Evolutionary conservation across 2,113 vertebrate species (phyloP).

Genomic region (Atherinomorus stipes): DNA sequence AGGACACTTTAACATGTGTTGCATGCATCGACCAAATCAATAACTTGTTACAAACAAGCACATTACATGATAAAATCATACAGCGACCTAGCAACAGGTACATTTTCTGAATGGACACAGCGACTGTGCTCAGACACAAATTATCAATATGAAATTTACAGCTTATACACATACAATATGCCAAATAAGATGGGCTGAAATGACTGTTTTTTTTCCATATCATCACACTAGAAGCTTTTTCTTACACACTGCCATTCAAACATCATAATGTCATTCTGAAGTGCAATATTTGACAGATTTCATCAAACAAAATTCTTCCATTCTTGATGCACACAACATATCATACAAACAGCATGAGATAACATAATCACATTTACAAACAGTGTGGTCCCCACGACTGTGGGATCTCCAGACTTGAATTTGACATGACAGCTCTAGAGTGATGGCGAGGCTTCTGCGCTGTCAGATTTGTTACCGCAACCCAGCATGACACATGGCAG

Average conservation of each 20-base stretch:
- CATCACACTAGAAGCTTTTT: constrained; percentile 47
- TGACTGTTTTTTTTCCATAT: constrained; percentile 38
- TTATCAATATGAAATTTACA: constrained; percentile 56
- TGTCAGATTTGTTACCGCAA: constrained; percentile 51
- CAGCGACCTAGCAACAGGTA: constrained; percentile 34
- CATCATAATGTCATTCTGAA: constrained; percentile 47
- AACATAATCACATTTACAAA: constrained; percentile 54
- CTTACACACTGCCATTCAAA: constrained; percentile 31
- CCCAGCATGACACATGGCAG: constrained; percentile 56
- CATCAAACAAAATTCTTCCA: constrained; percentile 18
- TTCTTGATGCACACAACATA: constrained; percentile 50
- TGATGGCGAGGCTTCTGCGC: constrained; percentile 45
- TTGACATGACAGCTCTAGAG: constrained; percentile 61
- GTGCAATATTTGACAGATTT: constrained; percentile 24
- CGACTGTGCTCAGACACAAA: constrained; percentile 55
- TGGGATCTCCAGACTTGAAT: constrained; percentile 52
- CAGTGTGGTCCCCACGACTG: constrained; percentile 40
- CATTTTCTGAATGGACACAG: constrained; percentile 50
- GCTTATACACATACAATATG: constrained; percentile 50
- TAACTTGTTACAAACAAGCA: constrained; percentile 31
- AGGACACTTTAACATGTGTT: constrained; percentile 53
- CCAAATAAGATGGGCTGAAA: constrained; percentile 38
- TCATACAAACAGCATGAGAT: constrained; percentile 43
- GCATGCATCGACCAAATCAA: constrained; percentile 67
- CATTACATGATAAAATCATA: constrained; percentile 47